These are phyloP conservation scores for Sterrhoptilus dennistouni DNA, from an alignment of 2,113 vertebrate genomes.

Conservation along the genomic window DNA sequence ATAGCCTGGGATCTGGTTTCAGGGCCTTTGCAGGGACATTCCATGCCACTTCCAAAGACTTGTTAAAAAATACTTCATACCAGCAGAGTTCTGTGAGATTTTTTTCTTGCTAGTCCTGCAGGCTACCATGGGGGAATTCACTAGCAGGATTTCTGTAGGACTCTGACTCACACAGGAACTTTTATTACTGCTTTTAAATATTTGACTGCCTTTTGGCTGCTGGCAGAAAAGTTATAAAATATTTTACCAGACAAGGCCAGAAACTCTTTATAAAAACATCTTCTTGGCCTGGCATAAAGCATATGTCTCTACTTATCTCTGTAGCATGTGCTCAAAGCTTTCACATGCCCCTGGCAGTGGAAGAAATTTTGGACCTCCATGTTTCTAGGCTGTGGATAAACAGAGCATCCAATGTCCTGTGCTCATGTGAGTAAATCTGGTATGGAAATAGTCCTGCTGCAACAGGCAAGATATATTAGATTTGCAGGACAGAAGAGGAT, in stretches of 20 bases:
- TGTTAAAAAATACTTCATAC: conserved; percentile 5
- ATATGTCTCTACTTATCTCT: conserved; percentile 47
- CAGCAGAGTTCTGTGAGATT: background rate
- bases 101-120: background rate
- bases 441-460: background rate
- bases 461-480: background rate
- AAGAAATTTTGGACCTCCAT: conserved; percentile 11
- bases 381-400: conserved; percentile 21
- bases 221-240: conserved; percentile 44
- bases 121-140: conserved; percentile 38
- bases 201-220: conserved; percentile 41
- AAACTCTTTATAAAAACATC: conserved; percentile 28
- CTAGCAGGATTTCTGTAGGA: background rate
- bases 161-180: conserved; percentile 16
- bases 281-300: background rate
- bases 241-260: conserved; percentile 53
- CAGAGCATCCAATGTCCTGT: conserved; percentile 1
- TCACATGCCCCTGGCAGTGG: conserved; percentile 11
- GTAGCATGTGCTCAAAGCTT: conserved; percentile 2
- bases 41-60: background rate
- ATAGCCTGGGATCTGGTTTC: background rate
- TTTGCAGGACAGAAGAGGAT: background rate
- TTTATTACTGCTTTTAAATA: conserved; percentile 47
- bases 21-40: background rate
- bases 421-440: background rate